Evolutionary conservation across 64 coral and sea anemone genomes (phyloP).

Genomic region (Pocillopora damicornis): DNA sequence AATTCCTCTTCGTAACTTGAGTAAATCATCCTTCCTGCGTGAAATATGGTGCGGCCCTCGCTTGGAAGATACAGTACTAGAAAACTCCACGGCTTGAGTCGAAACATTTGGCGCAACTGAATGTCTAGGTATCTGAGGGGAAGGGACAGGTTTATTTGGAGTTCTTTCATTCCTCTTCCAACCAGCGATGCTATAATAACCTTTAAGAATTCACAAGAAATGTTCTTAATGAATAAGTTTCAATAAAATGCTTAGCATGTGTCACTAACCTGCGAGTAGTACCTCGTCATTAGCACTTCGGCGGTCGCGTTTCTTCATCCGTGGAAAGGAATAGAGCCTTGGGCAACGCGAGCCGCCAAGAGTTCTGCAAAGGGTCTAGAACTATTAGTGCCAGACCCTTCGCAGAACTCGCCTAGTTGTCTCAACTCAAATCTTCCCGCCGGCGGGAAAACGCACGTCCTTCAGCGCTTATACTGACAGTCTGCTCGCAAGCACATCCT

Average conservation of each 20-base stretch:
- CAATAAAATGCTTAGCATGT: neutral
- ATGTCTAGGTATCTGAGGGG: constrained; percentile 21
- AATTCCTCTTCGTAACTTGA: constrained; percentile 33
- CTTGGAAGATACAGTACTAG: constrained; percentile 18
- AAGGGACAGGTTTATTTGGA: constrained; percentile 10
- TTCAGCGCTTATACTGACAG: too few relatives aligned
- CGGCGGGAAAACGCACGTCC: too few relatives aligned
- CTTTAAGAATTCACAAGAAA: neutral
- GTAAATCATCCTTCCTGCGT: constrained; percentile 31
- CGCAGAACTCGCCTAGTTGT: too few relatives aligned
- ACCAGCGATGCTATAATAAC: constrained; percentile 35
- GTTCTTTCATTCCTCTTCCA: constrained; percentile 34
- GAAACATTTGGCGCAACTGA: constrained; percentile 35
- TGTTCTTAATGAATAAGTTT: neutral
- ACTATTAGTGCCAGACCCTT: too few relatives aligned
- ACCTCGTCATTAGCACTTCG: too few relatives aligned
- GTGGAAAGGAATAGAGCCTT: too few relatives aligned
- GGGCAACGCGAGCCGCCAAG: too few relatives aligned
- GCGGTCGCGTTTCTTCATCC: too few relatives aligned
- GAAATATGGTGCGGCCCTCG: constrained; percentile 18
- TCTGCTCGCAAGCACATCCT: too few relatives aligned
- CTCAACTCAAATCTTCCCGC: too few relatives aligned
- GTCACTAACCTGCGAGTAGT: neutral
- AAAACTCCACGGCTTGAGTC: constrained; percentile 34
- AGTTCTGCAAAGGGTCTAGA: too few relatives aligned